Evolutionary conservation across 2,797 vertebrate species (phyloP).

Genomic region (Danio choprae): DNA sequence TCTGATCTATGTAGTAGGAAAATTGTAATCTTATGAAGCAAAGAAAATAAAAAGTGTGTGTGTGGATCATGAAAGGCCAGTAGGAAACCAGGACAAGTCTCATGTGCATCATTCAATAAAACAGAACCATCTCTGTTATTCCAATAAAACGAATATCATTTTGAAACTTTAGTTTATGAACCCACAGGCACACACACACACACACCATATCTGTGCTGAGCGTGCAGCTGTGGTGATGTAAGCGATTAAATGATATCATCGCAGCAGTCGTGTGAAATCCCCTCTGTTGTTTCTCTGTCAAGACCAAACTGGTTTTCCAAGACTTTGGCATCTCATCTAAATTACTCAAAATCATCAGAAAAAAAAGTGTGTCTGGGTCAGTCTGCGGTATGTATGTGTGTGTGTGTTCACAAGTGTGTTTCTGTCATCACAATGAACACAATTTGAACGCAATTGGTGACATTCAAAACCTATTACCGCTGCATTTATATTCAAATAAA

Average conservation of each 20-base stretch:
- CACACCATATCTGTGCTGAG: conserved; percentile 68
- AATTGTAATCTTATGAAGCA: not conserved
- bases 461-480: not conserved
- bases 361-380: conserved; percentile 57
- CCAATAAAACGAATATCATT: conserved; percentile 17
- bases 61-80: conserved; percentile 44
- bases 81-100: conserved; percentile 43
- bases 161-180: conserved; percentile 20
- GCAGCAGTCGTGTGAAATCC: conserved; percentile 74
- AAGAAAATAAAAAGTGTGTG: conserved; percentile 10
- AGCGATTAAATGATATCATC: conserved; percentile 81
- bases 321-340: conserved; percentile 59
- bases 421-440: not conserved
- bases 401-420: conserved; percentile 28
- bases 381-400: conserved; percentile 53
- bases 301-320: conserved; percentile 66
- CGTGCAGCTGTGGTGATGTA: conserved; percentile 81
- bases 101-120: conserved; percentile 51
- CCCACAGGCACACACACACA: conserved; percentile 17
- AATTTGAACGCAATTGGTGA: conserved; percentile 1
- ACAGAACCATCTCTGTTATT: conserved; percentile 62
- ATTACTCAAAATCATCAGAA: conserved; percentile 60
- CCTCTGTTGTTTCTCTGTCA: conserved; percentile 69
- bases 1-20: conserved; percentile 6
- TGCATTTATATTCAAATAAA: conserved; percentile 7